A percentile compares a stretch with the other conserved stretches of the same genome.
phyloP scores from a whole-genome alignment of 2,888 invertebrate species.

The Drosophila multiciliata region DNA sequence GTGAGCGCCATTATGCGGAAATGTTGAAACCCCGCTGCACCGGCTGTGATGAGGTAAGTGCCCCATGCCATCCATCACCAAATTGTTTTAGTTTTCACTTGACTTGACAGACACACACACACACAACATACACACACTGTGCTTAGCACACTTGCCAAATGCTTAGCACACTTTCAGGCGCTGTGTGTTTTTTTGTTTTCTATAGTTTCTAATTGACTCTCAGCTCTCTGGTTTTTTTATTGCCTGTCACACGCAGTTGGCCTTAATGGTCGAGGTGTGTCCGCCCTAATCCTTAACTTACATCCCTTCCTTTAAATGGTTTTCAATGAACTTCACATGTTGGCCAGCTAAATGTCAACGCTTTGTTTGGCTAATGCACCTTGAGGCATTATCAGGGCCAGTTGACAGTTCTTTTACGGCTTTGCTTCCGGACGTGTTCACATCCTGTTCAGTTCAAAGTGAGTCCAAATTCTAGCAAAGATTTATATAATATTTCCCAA shows the following conservation, averaged over 20 bases:
- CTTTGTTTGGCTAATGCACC: conserved; percentile 46
- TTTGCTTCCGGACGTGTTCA: conserved; percentile 57
- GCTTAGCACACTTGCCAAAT: conserved; percentile 32
- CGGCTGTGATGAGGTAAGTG: conserved; percentile 98
- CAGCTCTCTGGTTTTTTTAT: conserved; percentile 52
- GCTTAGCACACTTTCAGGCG: conserved; percentile 59
- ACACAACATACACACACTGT: conserved; percentile 10
- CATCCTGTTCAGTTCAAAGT: conserved; percentile 25
- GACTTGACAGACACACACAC: conserved; percentile 2
- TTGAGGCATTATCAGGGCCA: conserved; percentile 35
- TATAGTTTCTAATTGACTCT: conserved; percentile 41
- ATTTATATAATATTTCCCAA: neutral
- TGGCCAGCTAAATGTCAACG: conserved; percentile 32
- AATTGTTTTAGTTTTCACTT: conserved; percentile 22
- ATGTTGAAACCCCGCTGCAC: conserved; percentile 97
- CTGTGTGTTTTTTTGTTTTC: conserved; percentile 11
- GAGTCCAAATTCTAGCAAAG: conserved; percentile 9
- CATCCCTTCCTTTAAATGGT: neutral
- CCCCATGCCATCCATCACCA: conserved; percentile 19
- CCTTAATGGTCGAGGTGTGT: conserved; percentile 69
- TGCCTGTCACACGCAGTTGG: conserved; percentile 67
- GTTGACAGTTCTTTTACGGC: conserved; percentile 63
- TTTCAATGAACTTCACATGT: conserved; percentile 74
- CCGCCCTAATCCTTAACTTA: conserved; percentile 16
- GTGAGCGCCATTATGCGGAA: conserved; percentile 98